Conservation (phyloP, 2,888 invertebrate species). For the Protodeltote pygarga region DNA sequence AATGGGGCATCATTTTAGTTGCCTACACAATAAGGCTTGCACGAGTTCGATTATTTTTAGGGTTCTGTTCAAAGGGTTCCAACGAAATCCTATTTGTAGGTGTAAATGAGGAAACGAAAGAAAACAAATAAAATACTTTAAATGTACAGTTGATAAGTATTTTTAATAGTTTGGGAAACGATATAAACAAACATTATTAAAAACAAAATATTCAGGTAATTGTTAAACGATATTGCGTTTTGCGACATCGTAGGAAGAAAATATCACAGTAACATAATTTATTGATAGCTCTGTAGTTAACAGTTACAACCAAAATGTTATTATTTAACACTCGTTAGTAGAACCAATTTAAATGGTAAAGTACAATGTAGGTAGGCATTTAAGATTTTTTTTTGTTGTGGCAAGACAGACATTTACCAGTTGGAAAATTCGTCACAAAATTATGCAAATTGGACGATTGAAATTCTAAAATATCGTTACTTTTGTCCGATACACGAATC, state of each 20-base stretch:
- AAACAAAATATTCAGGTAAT: slow-evolving; percentile 69
- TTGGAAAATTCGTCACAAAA: not conserved
- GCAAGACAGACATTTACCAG: slow-evolving; percentile 15
- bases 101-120: slow-evolving; percentile 1
- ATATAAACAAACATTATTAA: slow-evolving; percentile 57
- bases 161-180: slow-evolving; percentile 54
- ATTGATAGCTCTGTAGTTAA: slow-evolving; percentile 49
- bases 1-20: too few species aligned
- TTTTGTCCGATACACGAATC: slow-evolving; percentile 27
- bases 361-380: slow-evolving; percentile 15
- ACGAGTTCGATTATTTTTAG: too few species aligned
- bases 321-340: too few species aligned
- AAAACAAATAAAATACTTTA: slow-evolving; percentile 39
- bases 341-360: too few species aligned
- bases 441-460: too few species aligned
- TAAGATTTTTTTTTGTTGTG: slow-evolving; percentile 15
- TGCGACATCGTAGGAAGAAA: slow-evolving; percentile 70
- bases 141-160: slow-evolving; percentile 54
- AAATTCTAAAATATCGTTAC: slow-evolving; percentile 13
- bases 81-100: not conserved
- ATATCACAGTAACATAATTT: slow-evolving; percentile 77
- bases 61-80: too few species aligned
- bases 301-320: slow-evolving; percentile 17
- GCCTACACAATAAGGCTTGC: too few species aligned
- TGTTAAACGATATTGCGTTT: slow-evolving; percentile 61